These are phyloP conservation scores for Marasmarcha lunaedactyla DNA, from an alignment of 2,888 invertebrate species.

Conservation along the genomic window DNA sequence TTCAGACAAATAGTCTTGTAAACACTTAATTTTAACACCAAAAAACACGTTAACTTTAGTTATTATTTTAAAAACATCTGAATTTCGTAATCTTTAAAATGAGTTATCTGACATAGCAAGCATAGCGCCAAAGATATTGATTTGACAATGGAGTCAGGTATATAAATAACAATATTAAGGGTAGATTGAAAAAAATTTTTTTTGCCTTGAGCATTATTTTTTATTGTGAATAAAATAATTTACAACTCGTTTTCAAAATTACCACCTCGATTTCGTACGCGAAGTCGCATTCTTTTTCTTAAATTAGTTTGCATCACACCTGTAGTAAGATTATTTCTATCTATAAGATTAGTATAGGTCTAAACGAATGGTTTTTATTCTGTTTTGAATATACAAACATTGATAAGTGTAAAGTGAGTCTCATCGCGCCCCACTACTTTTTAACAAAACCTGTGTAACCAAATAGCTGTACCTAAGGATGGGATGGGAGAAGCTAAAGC, in stretches of 20 bases:
- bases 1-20: neutral
- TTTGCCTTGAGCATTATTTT: neutral
- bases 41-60: neutral
- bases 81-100: neutral
- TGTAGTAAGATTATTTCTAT: conserved; percentile 1
- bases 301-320: neutral
- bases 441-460: too few relatives aligned
- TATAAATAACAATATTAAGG: neutral
- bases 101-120: neutral
- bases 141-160: neutral
- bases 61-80: neutral
- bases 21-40: neutral
- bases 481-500: too few relatives aligned
- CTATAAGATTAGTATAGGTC: too few relatives aligned
- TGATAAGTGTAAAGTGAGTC: too few relatives aligned
- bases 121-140: neutral
- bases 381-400: too few relatives aligned
- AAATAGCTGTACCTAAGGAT: too few relatives aligned
- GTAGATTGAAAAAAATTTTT: neutral
- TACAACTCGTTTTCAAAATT: neutral
- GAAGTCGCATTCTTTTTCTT: conserved; percentile 1
- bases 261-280: neutral
- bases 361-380: too few relatives aligned
- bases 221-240: neutral
- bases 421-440: too few relatives aligned